Evolutionary conservation across 2,113 vertebrate species (phyloP), one percentile per base, ranked within the genome.

Genomic region (Polypterus bichir): DNA sequence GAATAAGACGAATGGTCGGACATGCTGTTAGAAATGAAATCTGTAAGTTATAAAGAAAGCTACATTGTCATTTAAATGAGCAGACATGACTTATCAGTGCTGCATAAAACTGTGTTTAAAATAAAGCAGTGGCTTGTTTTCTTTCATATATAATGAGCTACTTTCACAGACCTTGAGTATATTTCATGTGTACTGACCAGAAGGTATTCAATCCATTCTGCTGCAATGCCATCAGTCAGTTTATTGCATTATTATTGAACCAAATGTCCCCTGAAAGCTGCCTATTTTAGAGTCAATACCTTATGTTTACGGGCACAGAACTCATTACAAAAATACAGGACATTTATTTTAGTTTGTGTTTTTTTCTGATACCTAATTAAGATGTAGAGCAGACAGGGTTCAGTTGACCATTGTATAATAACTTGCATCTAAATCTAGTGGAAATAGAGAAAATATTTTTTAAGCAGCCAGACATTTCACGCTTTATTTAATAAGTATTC

Each of bases 211-310:
- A 63, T 66, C 46, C 55, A 66, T 64, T 68, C 67, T 71, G 68
- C 64, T 59, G 70, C 68, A 62, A 66, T 59, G 52, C 64, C 68
- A 69, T 62, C 60, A 63, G 64, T 72, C 68, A 68, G 64, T 66
- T 72, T 62, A 72, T 70, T 66, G 68, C 68, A 72, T 74, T 72
- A 71, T 64, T 71, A 71, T 71, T 68, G 73, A 72, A 70, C 73
- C 66, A 67, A 54, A 65, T 64, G 65, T 70, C 68, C 68, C 66
- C 64, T 74, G 73, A 74, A 74, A 74, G 70, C 70, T 64, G 69
- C 73, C 70, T 74, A 74, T 72, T 70, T 70, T 63, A 65, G 73
- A 70, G 70, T 70, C 73, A 70, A 69, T 70, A 70, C 64, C 66
- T 57, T 58, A 64, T 72, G 70, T 70, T 72, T 70, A 67, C 70